Base-by-base conservation (phyloP, 1,140 invertebrate genomes). In the Halyomorpha halys region DNA sequence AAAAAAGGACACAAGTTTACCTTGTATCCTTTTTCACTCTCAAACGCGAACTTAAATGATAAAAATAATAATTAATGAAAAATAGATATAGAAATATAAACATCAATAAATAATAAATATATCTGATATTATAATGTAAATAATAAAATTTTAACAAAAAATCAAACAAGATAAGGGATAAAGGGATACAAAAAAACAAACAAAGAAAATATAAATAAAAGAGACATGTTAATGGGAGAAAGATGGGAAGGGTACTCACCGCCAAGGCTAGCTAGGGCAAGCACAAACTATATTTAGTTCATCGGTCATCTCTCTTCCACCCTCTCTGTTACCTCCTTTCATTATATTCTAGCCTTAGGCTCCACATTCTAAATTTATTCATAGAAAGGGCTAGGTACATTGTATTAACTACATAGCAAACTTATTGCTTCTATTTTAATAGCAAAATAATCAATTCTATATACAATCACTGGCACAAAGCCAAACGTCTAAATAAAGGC, bases 41-140 rank as follows among this genome's bases (percentile, higher is more conserved):
- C 62, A 27, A 25, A 34, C 62, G 45, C 49, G 30, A 63, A 23
- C 19, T 19, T 19, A 49, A 49, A 60, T 60, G 25, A 60, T 60
- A 39, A 34, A 25, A 34, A 60, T 39, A 18, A 18, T 34, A 39
- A n/a, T 23, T 4, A 16, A 34, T 34, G 14, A 60, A 27, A 60
- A 27, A 60, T 30, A 39, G 5, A 11, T 39, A 39, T 39, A 39
- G 11, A 39, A 39, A 39, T 39, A 39, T 39, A 39, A 49, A 49
- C 47, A 49, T 21, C 3, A 19, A 19, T 49, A 49, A 49, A n/a
- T 49, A 18, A 19, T 21, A 49, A 21, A 18, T 19, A 49, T 49
- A 49, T 49, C 6, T n/a, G 5, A 49, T 19, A 49, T 19, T 49
- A 49, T 49, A 49, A 49, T 19, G 6, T 19, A 19, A 19, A 49